Base-by-base conservation (phyloP, 2,888 invertebrate genomes). In the Boloria euphrosyne region DNA sequence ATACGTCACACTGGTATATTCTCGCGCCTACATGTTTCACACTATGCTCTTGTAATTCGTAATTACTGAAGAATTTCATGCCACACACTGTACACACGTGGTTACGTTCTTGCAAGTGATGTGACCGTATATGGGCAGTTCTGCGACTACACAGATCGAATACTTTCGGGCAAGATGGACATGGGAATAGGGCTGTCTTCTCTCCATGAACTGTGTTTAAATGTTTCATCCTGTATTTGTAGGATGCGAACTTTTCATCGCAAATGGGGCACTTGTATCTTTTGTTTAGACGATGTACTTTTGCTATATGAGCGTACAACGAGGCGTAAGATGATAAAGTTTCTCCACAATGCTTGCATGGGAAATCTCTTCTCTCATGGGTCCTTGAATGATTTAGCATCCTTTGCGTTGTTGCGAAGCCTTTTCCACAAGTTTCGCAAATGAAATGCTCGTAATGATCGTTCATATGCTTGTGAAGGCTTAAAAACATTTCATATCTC, bases 51-150 rank as follows among this genome's bases (percentile, higher is more conserved):
- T 93, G 93, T 31, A 94, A 78, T 69, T 93, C 93, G 62, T 93
- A 92, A 61, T 93, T 93, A 0, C 91, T 90, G 68, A 93, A 93
- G 71, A 93, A 94, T 74, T 92, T 92, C 84, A 92, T 93, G 0
- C 90, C 87, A 55, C 94, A 94, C 2, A 89, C 83, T 0, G 86
- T 78, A 71, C 93, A 94, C 0, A 91, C 79, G 67, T 92, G 93
- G 47, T 89, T 93, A 66, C 86, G 82, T 74, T 86, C 93, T 76
- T 85, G 92, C 61, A 85, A 78, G 74, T 88, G 93, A 75, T 84
- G 89, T 49, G 85, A 88, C 4, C 86, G 78, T 17, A 92, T 85
- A 65, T 92, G 92, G 0, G 89, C 85, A 0, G 90, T 91, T 7
- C 91, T 75, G 0, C 86, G 78, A 65, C 91, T 91, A 75, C 90